Evolutionary conservation across 2,113 vertebrate genomes (phyloP).

Genomic region (Corydoras sp.): DNA sequence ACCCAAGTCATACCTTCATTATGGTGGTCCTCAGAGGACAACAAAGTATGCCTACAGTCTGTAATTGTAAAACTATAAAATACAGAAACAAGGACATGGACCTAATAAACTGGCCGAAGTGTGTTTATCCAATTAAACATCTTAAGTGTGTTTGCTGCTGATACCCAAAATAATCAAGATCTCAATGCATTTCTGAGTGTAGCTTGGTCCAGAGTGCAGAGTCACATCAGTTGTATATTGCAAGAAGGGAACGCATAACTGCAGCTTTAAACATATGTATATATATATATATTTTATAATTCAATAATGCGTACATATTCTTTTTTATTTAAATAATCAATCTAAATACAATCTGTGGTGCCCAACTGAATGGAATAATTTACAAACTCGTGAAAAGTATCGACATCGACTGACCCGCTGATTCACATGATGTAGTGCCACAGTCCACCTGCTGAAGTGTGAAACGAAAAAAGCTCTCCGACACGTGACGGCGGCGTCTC

Average conservation of each 20-base stretch:
- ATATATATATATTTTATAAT: conserved; percentile 16
- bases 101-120: no score
- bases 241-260: background rate
- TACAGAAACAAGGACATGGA: no score
- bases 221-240: no score
- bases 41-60: no score
- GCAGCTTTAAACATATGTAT: conserved; percentile 23
- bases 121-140: background rate
- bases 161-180: no score
- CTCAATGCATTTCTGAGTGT: no score
- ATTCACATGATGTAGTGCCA: conserved; percentile 31
- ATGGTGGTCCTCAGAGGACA: no score
- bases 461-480: conserved; percentile 9
- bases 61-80: no score
- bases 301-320: conserved; percentile 17
- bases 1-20: no score
- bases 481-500: background rate
- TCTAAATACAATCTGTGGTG: conserved; percentile 49
- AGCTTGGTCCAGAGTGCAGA: no score
- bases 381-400: conserved; percentile 35
- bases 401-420: conserved; percentile 26
- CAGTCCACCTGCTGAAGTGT: conserved; percentile 19
- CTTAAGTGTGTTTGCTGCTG: no score
- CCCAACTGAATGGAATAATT: conserved; percentile 39
- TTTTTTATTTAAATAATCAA: conserved; percentile 1